Evolutionary conservation across 2,888 invertebrate species (phyloP), one percentile per base, ranked within the genome.

Genomic region (Aspidapion aeneum): DNA sequence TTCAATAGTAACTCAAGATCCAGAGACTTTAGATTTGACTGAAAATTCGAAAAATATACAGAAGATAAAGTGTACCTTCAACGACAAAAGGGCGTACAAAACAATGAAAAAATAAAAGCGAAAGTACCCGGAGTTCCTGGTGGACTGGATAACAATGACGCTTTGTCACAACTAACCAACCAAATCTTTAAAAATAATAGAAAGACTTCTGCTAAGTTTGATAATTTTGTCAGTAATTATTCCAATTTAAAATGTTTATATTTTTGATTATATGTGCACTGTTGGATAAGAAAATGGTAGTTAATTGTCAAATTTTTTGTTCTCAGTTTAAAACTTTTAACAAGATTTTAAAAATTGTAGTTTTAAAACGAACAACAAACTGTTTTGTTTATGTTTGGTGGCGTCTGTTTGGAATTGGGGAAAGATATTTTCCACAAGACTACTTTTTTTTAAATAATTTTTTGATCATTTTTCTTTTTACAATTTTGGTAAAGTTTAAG

Each of bases 41-140:
- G 90, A 91, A 9, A 79, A 94, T 61, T 93, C 93, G 92, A 91
- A 90, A 78, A 78, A 76, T 67, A 74, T 75, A 2, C 66, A 74
- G 5, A 74, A 71, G 74, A 76, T 61, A 77, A 77, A 66, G 69
- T 90, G 0, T 88, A 90, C 63, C 89, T 91, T 71, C 90, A 91
- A 76, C 86, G 90, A 61, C 77, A 93, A 0, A 86, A 87, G 71
- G 93, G 93, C 72, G 82, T 85, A 3, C 86, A 87, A 71, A 79
- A 82, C 55, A 71, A 72, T 18, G 75, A 76, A 21, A 57, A 35
- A 35, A 12, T 7, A 35, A 35, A 35, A 35, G 12, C 5, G 12
- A 35, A 35, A 35, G 35, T 12, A 12, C 35, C 35, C 12, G 12
- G 12, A 7, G 35, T 35, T 3, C 35, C 35, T 3, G n/a, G n/a